Conservation (phyloP, 2,888 invertebrate species). For the Zaprionus lineosus region DNA sequence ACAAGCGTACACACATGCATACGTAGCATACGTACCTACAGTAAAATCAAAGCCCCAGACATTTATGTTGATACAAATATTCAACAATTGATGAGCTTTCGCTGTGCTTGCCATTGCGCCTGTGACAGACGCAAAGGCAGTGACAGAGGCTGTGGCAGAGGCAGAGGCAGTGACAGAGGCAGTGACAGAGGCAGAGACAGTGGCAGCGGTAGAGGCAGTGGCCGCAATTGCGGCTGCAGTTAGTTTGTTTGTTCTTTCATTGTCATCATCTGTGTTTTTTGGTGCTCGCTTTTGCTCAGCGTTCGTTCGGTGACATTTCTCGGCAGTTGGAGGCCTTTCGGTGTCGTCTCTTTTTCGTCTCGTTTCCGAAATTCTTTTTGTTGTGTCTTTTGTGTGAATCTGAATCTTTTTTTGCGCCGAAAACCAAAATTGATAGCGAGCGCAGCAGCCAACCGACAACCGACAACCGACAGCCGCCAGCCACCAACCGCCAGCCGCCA, state of each 20-base stretch:
- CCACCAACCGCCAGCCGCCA: too few relatives aligned
- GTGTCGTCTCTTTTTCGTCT: slow-evolving; percentile 34
- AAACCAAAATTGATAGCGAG: slow-evolving; percentile 51
- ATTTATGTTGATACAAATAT: slow-evolving; percentile 28
- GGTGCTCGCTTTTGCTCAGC: slow-evolving; percentile 36
- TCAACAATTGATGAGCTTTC: slow-evolving; percentile 39
- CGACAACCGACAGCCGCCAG: too few relatives aligned
- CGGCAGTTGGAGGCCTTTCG: slow-evolving; percentile 35
- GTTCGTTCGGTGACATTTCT: slow-evolving; percentile 56
- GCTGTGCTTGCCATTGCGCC: neutral
- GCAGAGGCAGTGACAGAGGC: too few relatives aligned
- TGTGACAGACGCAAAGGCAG: too few relatives aligned
- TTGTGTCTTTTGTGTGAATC: slow-evolving; percentile 38
- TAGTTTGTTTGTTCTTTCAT: slow-evolving; percentile 44
- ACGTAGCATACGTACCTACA: too few relatives aligned
- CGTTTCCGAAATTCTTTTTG: slow-evolving; percentile 47
- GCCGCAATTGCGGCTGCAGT: slow-evolving; percentile 32
- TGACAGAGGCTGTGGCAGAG: too few relatives aligned
- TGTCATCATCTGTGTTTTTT: slow-evolving; percentile 11
- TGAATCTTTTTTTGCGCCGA: slow-evolving; percentile 36
- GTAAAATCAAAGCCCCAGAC: slow-evolving; percentile 50
- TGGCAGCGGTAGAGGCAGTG: too few relatives aligned
- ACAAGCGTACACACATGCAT: slow-evolving; percentile 12
- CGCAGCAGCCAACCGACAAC: slow-evolving; percentile 10
- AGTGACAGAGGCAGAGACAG: too few relatives aligned